Evolutionary conservation across 2,113 vertebrate genomes (phyloP), one percentile per base, ranked within the genome.

Genomic region (Thalassarche chlororhynchos): DNA sequence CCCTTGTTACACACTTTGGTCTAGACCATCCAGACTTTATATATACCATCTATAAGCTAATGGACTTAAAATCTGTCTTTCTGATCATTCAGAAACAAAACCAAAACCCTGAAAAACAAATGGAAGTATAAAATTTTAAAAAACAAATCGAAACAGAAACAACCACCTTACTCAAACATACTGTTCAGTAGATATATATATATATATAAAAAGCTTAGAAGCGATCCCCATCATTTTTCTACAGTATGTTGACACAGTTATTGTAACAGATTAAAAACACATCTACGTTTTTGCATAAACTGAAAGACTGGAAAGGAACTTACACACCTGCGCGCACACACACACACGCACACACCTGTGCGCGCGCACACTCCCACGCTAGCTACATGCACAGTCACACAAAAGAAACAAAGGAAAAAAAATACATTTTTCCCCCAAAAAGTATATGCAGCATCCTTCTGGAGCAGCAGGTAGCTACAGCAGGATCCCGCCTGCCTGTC

Each of bases 401-500:
- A 66, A 95, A 95, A 93, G 95, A 93, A 98, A 97, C 87, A 87
- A 94, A 96, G 69, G 60, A 87, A 89, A 95, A 89, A 47, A 58
- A 92, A 92, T 47, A 72, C 87, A 71, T 64, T 93, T 97, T 97
- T 91, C 93, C 96, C 96, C 95, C 38, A 89, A 95, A 92, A 80
- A 60, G 75, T 96, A 98, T 89, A 95, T 96, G 95, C 97, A 97
- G 91, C 95, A 97, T 97, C 97, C 96, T 96, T 85, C 93, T 93
- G 94, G 90, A 96, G 94, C 98, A 98, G 93, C 88, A 97, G 97
- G 96, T 97, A 77, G 97, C 97, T 96, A 78, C 94, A 96, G 99
- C 99, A 99, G 99, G 99, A 99, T 98, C 99, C 99, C 97, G 99
- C 99, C 99, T 98, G 98, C 98, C 98, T 83, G 96, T 78, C 96